phyloP scores from a whole-genome alignment of 2,113 vertebrate species.

The Tinamus guttatus region DNA sequence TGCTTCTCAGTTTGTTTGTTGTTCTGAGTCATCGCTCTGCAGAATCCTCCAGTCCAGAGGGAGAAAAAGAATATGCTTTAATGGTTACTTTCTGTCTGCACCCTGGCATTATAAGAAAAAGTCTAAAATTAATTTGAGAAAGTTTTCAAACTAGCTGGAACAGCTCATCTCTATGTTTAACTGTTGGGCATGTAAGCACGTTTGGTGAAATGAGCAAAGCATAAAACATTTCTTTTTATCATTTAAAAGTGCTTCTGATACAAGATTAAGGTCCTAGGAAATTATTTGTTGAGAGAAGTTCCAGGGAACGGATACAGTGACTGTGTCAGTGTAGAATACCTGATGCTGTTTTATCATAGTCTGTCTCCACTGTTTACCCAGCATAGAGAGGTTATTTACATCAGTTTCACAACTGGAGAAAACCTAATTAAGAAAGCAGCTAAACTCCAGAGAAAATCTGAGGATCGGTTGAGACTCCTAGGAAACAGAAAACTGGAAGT shows the following conservation, averaged over 20 bases:
- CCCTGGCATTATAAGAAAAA: not conserved
- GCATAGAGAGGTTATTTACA: rapidly evolving
- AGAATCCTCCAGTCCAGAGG: slow-evolving; percentile 38
- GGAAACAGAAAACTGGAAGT: not conserved
- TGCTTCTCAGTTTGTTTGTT: slow-evolving; percentile 57
- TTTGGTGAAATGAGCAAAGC: not conserved
- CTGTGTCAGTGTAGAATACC: not conserved
- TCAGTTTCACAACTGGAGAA: not conserved
- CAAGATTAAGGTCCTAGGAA: not conserved
- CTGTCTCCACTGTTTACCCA: not conserved
- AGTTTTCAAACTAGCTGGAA: not conserved
- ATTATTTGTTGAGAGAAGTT: not conserved
- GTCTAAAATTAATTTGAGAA: not conserved
- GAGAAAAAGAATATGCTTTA: not conserved
- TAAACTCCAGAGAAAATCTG: not conserved
- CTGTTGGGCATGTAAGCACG: not conserved
- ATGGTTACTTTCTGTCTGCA: not conserved
- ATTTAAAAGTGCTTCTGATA: not conserved
- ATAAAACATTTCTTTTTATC: not conserved
- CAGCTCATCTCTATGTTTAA: not conserved
- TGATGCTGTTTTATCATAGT: not conserved
- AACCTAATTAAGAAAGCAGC: not conserved
- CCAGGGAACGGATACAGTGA: not conserved
- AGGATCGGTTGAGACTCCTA: not conserved
- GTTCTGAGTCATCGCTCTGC: slow-evolving; percentile 67